Base-by-base conservation (phyloP, 2,888 invertebrate species). In the Thelaira solivaga region DNA sequence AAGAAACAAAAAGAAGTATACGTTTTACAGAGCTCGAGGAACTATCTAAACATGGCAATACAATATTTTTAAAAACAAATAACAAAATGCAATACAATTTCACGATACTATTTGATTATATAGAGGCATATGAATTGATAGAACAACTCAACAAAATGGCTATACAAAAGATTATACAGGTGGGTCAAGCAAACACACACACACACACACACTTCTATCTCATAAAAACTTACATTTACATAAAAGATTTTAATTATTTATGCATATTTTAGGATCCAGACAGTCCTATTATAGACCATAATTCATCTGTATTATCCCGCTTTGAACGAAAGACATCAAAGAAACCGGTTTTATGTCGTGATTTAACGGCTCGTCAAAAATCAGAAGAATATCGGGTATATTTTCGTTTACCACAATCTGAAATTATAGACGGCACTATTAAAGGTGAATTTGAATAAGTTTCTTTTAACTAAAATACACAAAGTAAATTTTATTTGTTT, bases 71-170 rank as follows among this genome's bases (percentile, higher is more conserved):
- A 5, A 93, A 93, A 18, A 97, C 97, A 0, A 92, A 96, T 81
- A 95, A 96, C 83, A 94, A 93, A 83, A 90, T 90, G 72, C 92
- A 95, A 90, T 95, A 96, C 90, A 93, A 94, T 86, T 99, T 99
- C 89, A 97, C 96, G 7, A 93, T 98, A 93, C 94, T 99, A 85
- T 89, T 97, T 81, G 94, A 93, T 86, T 95, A 96, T 86, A 93
- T 92, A 65, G 98, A 99, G 88, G 97, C 97, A 0, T 97, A 94
- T 88, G 92, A 93, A 13, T 89, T 99, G 82, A 97, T 98, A 94
- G 95, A 97, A 85, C 98, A 98, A 88, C 90, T 99, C 43, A 96
- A 97, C 64, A 98, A 98, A 90, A 93, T 98, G 90, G 98, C 98
- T 71, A 98, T 99, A 94, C 97, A 97, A 91, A 93, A 95, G 93